Evolutionary conservation across 2,888 invertebrate genomes (phyloP).

Genomic region (Drosophila flavopinicola): DNA sequence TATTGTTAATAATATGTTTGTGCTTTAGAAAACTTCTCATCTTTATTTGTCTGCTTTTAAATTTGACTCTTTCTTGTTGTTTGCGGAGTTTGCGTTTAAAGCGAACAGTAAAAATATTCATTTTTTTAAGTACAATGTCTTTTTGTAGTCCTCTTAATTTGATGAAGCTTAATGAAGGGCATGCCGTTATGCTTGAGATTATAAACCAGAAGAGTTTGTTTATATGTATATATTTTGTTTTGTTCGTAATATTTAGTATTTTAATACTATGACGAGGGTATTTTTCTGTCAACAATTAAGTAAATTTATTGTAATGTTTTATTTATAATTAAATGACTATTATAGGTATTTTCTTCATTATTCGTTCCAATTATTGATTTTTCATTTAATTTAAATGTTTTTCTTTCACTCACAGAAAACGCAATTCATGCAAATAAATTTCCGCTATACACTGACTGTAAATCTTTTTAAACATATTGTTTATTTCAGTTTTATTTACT

Average conservation of each 20-base stretch:
- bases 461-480: background rate
- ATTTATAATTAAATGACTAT: too few species aligned
- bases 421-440: too few species aligned
- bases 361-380: too few species aligned
- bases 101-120: slow-evolving; percentile 11
- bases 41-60: slow-evolving; percentile 24
- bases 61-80: slow-evolving; percentile 1
- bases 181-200: background rate
- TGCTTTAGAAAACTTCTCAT: slow-evolving; percentile 32
- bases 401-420: too few species aligned
- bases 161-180: too few species aligned
- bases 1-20: slow-evolving; percentile 71
- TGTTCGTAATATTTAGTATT: background rate
- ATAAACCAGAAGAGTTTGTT: background rate
- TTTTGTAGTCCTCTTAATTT: background rate
- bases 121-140: background rate
- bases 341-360: too few species aligned
- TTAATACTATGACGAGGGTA: too few species aligned
- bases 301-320: too few species aligned
- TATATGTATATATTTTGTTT: background rate
- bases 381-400: too few species aligned
- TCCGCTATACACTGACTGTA: background rate
- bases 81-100: background rate
- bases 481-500: background rate
- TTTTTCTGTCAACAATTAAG: too few species aligned